Evolutionary conservation across 2,113 vertebrate species (phyloP).

Genomic region (Pleuronectes platessa): DNA sequence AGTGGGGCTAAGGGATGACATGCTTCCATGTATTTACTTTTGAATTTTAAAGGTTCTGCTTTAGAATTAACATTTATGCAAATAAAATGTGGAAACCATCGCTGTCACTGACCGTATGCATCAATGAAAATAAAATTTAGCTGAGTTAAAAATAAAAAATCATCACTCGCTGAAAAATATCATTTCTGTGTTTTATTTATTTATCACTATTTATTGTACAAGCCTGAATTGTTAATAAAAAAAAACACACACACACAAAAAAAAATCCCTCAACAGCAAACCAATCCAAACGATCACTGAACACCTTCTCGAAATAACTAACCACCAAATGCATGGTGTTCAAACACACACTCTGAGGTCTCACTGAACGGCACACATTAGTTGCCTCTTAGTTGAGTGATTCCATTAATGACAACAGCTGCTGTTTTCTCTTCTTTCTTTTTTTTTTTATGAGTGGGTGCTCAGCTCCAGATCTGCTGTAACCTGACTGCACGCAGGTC

Average conservation of each 20-base stretch:
- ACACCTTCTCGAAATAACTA: conserved; percentile 75
- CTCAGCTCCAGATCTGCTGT: conserved; percentile 41
- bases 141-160: conserved; percentile 28
- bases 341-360: conserved; percentile 67
- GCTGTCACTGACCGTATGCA: background rate
- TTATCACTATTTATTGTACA: conserved; percentile 78
- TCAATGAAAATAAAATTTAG: conserved; percentile 18
- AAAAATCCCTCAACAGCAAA: conserved; percentile 78
- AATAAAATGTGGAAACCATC: conserved; percentile 7
- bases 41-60: conserved; percentile 5
- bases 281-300: conserved; percentile 76
- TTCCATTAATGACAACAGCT: conserved; percentile 34
- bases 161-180: conserved; percentile 69
- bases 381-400: conserved; percentile 53
- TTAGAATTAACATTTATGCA: conserved; percentile 15
- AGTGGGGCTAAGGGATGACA: conserved; percentile 4
- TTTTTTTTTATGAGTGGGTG: conserved; percentile 15
- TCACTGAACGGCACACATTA: conserved; percentile 62
- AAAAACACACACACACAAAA: conserved; percentile 65
- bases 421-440: background rate
- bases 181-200: conserved; percentile 69
- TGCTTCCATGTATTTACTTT: background rate
- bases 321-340: conserved; percentile 77
- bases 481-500: conserved; percentile 51
- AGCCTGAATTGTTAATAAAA: conserved; percentile 71